These are phyloP conservation scores for Pseudolycoriella hygida DNA, from an alignment of 2,888 invertebrate genomes.

Conservation along the genomic window DNA sequence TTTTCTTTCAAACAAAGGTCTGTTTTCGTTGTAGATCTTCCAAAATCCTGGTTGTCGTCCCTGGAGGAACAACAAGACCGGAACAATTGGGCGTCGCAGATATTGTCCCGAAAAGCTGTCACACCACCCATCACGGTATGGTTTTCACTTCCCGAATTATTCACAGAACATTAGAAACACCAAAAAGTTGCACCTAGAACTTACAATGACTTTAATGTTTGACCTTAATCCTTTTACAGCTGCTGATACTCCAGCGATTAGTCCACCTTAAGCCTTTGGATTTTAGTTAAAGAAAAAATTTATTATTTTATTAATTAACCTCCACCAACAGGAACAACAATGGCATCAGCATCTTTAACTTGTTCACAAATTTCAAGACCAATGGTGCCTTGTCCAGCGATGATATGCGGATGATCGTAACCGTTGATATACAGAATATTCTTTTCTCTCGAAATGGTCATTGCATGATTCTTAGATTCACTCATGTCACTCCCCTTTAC, in stretches of 20 bases:
- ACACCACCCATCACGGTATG: too few species aligned
- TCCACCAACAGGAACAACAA: constrained; percentile 74
- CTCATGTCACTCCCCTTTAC: constrained; percentile 56
- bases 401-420: constrained; percentile 88
- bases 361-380: constrained; percentile 87
- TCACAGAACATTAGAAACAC: too few species aligned
- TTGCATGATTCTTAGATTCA: constrained; percentile 66
- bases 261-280: constrained; percentile 52
- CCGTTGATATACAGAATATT: constrained; percentile 75
- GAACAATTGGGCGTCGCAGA: too few species aligned
- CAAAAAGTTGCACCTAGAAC: too few species aligned
- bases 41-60: too few species aligned
- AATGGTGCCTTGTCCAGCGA: constrained; percentile 89
- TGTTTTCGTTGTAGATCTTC: too few species aligned
- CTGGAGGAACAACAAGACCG: too few species aligned
- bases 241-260: constrained; percentile 78
- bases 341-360: constrained; percentile 71
- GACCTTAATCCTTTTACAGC: constrained; percentile 79
- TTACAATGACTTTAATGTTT: constrained; percentile 64
- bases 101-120: too few species aligned
- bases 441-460: constrained; percentile 51
- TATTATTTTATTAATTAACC: constrained; percentile 28
- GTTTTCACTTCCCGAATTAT: too few species aligned
- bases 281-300: too few species aligned
- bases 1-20: too few species aligned